Evolutionary conservation across 2,797 vertebrate genomes (phyloP).

Genomic region (Fringilla coelebs): DNA sequence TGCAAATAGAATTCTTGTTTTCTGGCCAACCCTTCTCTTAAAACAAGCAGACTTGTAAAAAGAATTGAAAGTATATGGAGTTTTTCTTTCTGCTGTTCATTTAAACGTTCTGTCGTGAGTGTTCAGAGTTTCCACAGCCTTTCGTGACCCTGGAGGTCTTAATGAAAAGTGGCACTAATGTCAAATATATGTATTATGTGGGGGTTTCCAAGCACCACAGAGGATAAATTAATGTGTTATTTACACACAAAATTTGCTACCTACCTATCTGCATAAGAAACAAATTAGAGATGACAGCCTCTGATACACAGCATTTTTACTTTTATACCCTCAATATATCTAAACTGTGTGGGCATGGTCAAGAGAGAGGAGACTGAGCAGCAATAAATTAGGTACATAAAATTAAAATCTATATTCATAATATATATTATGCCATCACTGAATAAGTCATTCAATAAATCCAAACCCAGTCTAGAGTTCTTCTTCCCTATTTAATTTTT

Average conservation of each 20-base stretch:
- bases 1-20: conserved; percentile 31
- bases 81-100: not conserved
- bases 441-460: not conserved
- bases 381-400: not conserved
- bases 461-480: not conserved
- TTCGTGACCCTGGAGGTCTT: not conserved
- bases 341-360: not conserved
- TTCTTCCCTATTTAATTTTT: not conserved
- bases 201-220: not conserved
- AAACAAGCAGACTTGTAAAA: not conserved
- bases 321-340: not conserved
- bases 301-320: not conserved
- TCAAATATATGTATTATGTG: not conserved
- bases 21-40: not conserved
- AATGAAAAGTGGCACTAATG: not conserved
- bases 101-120: not conserved
- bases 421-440: not conserved
- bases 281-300: not conserved
- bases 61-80: not conserved
- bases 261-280: not conserved
- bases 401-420: not conserved
- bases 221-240: not conserved
- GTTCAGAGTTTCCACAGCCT: not conserved
- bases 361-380: not conserved
- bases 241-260: not conserved